Evolutionary conservation across 2,113 vertebrate genomes (phyloP), one percentile per base, ranked within the genome.

Genomic region (Setophaga kirtlandii): DNA sequence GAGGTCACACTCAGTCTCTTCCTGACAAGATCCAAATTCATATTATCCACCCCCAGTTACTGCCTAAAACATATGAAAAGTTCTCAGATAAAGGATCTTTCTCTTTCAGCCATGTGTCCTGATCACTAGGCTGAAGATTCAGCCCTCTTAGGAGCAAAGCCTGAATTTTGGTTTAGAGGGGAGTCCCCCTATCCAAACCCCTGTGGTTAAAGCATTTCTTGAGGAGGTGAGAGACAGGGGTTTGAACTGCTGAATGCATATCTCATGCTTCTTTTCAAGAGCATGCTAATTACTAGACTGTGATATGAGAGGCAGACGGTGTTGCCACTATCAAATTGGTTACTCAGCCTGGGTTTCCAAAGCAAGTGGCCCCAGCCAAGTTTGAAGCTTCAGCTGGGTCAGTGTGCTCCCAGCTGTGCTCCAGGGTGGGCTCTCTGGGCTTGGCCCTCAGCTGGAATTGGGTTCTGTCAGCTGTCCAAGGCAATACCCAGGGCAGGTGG

Each of bases 1-100:
- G 91, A 97, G 95, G 89, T 96, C 95, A 89, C 80, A 81, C 60
- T 86, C 49, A 73, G 60, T 78, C 60, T 95, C 39, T 94, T 94
- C 73, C 89, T 89, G 76, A 88, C 83, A 81, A 83, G 80, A 83
- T 96, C 93, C 83, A 89, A 92, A 89, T 89, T 83, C 88, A 55
- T 83, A 75, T 86, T 93, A 88, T 92, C 79, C 91, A 74, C 83
- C 78, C 37, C 62, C 70, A 83, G 74, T 79, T 82, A 87, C 78
- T 85, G 74, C 92, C 78, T 83, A 71, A 95, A 92, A 92, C 76
- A 63, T 70, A 81, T 2, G 35, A 95, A 67, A 46, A 94, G 35
- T 88, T 63, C 42, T 94, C 82, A 64, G 31, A 89, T 69, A 77
- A 94, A 83, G 41, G 67, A 76, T 73, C 90, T n/a, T 63, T 75